Evolutionary conservation across 1,140 invertebrate species (phyloP).

Genomic region (Drosophila virilis): DNA sequence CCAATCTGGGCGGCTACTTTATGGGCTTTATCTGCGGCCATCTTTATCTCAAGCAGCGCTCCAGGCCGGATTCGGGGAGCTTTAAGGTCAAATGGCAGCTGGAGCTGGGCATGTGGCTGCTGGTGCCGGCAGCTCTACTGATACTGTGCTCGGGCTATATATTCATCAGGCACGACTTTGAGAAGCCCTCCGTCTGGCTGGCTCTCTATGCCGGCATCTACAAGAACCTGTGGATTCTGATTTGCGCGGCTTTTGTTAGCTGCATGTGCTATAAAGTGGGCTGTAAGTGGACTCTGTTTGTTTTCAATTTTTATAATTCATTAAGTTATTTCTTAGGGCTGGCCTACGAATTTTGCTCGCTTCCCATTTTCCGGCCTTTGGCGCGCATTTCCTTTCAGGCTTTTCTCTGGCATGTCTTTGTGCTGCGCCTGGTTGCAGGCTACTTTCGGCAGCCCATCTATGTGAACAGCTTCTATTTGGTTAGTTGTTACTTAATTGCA

Average conservation of each 20-base stretch:
- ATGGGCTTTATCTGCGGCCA: constrained; percentile 65
- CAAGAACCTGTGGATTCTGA: constrained; percentile 70
- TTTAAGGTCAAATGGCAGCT: constrained; percentile 37
- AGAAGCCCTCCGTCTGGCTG: constrained; percentile 69
- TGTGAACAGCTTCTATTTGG: constrained; percentile 50
- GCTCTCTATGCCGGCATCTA: constrained; percentile 73
- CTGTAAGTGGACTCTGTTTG: constrained; percentile 49
- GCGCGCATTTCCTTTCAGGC: constrained; percentile 72
- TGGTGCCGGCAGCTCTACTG: constrained; percentile 40
- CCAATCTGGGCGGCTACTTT: constrained; percentile 77
- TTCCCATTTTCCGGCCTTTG: constrained; percentile 60
- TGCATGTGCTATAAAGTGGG: constrained; percentile 69
- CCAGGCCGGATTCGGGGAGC: background rate
- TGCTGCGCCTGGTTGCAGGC: constrained; percentile 55
- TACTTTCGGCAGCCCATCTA: constrained; percentile 65
- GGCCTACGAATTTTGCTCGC: constrained; percentile 55
- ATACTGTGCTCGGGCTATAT: constrained; percentile 63
- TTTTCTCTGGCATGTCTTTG: constrained; percentile 72
- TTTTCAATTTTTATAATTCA: too few relatives aligned
- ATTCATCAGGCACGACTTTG: constrained; percentile 68
- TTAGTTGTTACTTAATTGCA: constrained; percentile 15
- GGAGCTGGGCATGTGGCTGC: constrained; percentile 53
- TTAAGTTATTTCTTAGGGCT: constrained; percentile 39
- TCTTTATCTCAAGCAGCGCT: constrained; percentile 55
- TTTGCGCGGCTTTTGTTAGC: constrained; percentile 59